Base-by-base conservation (phyloP, 2,888 invertebrate species). In the Cephus runcator region DNA sequence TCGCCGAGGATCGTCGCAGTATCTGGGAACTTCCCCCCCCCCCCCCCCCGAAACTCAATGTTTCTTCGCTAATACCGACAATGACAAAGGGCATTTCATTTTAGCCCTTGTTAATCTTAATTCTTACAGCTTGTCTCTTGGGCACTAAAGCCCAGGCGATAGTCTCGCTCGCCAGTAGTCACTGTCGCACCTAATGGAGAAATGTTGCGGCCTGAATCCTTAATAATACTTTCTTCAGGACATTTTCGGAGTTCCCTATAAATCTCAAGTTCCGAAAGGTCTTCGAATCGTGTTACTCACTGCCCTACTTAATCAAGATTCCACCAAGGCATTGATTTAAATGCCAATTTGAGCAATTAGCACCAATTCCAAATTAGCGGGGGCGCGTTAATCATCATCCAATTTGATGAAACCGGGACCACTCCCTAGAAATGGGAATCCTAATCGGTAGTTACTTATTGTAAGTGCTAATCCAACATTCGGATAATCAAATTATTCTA, bases 51-150 rank as follows among this genome's bases (percentile, higher is more conserved):
- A 73, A 40, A 79, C 73, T 69, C 81, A 83, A 84, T 87, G 80
- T 85, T 87, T 86, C 86, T 89, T 88, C 87, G 82, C 85, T 87
- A 88, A 87, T 83, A 79, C 81, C 82, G 90, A 90, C 90, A 90
- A 89, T 89, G 90, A 90, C 84, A 85, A 84, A 90, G 78, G n/a
- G 76, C 76, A 80, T 84, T 79, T 76, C 36, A 77, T 77, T 36
- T 77, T 83, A 85, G 85, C 82, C 80, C 82, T 85, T 88, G 88
- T 89, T 90, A 87, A 90, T 90, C 90, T 89, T 88, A 87, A 90
- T 90, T 89, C 88, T 81, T 85, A 81, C 82, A 84, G 82, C 86
- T 86, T 84, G 84, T 87, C 85, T 85, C 87, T 80, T 76, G 81
- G 77, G 85, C 23, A 71, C 71, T 23, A 71, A 71, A 34, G 71